These are phyloP conservation scores for Zophobas morio DNA, from an alignment of 1,140 invertebrate species.

Conservation along the genomic window DNA sequence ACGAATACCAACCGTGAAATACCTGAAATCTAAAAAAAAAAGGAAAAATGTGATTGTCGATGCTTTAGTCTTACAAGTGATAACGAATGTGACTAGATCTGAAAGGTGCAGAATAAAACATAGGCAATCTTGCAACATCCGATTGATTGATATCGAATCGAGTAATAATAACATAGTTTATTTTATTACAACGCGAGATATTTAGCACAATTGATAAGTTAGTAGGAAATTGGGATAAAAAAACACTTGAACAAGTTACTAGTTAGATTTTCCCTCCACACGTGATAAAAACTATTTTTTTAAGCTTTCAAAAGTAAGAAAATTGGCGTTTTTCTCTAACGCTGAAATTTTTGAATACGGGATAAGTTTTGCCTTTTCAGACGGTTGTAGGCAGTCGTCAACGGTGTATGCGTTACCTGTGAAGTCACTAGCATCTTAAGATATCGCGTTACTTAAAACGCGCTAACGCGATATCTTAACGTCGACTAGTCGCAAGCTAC, in stretches of 20 bases:
- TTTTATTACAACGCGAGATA: constrained; percentile 51
- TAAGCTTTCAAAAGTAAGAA: constrained; percentile 56
- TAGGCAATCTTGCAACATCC: constrained; percentile 51
- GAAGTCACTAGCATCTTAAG: constrained; percentile 51
- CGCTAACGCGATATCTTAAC: constrained; percentile 40
- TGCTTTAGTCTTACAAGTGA: constrained; percentile 52
- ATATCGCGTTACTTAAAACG: constrained; percentile 44
- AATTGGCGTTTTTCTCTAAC: constrained; percentile 41
- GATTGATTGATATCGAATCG: constrained; percentile 21
- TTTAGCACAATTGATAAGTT: constrained; percentile 52
- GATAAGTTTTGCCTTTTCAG: constrained; percentile 54
- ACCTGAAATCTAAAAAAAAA: constrained; percentile 46
- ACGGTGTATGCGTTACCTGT: constrained; percentile 62
- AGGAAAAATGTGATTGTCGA: constrained; percentile 51
- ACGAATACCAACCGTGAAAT: constrained; percentile 40
- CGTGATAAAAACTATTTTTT: constrained; percentile 63
- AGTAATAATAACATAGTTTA: constrained; percentile 42
- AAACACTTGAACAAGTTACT: constrained; percentile 40
- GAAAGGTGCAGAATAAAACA: constrained; percentile 51
- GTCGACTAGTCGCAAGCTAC: constrained; percentile 64
- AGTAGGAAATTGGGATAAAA: constrained; percentile 42
- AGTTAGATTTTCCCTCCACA: constrained; percentile 60
- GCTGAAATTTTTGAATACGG: constrained; percentile 55
- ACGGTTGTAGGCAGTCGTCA: constrained; percentile 55
- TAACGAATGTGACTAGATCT: constrained; percentile 43